Base-by-base conservation (phyloP, 30 jellyfish, hydroid and myxozoan species). In the Aurelia sp. region DNA sequence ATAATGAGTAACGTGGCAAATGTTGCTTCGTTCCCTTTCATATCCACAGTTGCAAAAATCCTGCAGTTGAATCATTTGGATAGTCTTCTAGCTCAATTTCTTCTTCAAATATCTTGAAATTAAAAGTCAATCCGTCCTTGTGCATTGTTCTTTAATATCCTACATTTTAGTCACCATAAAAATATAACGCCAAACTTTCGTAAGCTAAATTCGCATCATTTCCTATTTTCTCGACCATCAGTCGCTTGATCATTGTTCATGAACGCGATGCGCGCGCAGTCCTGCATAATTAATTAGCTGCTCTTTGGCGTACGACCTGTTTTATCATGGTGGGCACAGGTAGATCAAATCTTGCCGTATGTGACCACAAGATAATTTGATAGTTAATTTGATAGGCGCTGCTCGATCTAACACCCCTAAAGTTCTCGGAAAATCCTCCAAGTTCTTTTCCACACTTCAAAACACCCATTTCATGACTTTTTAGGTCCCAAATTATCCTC, bases 191-290 rank as follows among this genome's bases (percentile, higher is more conserved):
- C 44, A 27, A 35, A 68, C 50, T 33, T 74, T 31, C 35, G 79
- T 68, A 82, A 82, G 65, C 75, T 66, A 71, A 68, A 20, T 74
- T 82, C 78, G 64, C 77, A 74, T 82, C 91, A 82, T 82, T 68
- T 82, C 72, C 84, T 78, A 44, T 44, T 44, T 44, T 44, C 15
- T 16, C 55, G 55, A 44, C 55, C 13, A 13, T 44, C 55, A 8
- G 55, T 44, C 15, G 55, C 55, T 44, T 44, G 55, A 44, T 58
- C 76, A 69, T 82, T 82, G 91, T 69, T 71, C 66, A 74, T 21
- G 37, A 48, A 22, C 61, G 62, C 41, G 79, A 10, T 82, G 91
- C 91, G 91, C 91, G 91, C 91, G 91, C 91, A 82, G 35, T 21
- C 41, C 35, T 53, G 86, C 71, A 52, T 75, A 20, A 44, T 47